Evolutionary conservation across 2,113 vertebrate species (phyloP), one percentile per base, ranked within the genome.

Genomic region (Sakesphorus luctuosus): DNA sequence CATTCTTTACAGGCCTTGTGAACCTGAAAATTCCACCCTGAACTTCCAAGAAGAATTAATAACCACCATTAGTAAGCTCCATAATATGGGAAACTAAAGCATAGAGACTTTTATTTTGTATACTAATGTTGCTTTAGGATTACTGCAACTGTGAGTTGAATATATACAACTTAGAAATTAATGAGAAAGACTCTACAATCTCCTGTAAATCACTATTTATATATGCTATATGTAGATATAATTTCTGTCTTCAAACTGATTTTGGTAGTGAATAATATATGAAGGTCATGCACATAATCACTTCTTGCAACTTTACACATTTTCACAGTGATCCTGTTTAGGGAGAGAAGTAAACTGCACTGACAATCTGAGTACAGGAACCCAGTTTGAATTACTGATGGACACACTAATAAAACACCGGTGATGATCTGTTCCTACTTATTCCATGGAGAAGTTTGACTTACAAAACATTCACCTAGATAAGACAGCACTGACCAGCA

Each of bases 231-330:
- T 13, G 5, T 38, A 31, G 18, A 61, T 35, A 10, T 40, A 49
- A 69, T 74, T 84, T 84, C 36, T 58, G 10, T 62, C 55, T 93
- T 73, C 55, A 74, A 65, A 67, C 56, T 21, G 15, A 36, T 90
- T 94, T 69, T 61, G 69, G 18, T 9, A 52, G 26, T 26, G 11
- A 35, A 24, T 74, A 58, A 67, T 31, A 46, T 21, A 19, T 58
- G 14, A 63, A 0, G 0, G 9, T 59, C 26, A 72, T 28, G 18
- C 25, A 59, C 3, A 8, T 23, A 59, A 49, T 31, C 8, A 18
- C 10, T 67, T 62, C 65, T 68, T 85, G 63, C 46, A 28, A 21
- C 47, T 69, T 77, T 15, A 23, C 81, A 40, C 3, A 11, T 36
- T 71, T 66, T n/a, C 4, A 4, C 16, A 80, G 23, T n/a, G 8